Conservation (phyloP, 2,888 invertebrate species). For the Therioaphis trifolii region DNA sequence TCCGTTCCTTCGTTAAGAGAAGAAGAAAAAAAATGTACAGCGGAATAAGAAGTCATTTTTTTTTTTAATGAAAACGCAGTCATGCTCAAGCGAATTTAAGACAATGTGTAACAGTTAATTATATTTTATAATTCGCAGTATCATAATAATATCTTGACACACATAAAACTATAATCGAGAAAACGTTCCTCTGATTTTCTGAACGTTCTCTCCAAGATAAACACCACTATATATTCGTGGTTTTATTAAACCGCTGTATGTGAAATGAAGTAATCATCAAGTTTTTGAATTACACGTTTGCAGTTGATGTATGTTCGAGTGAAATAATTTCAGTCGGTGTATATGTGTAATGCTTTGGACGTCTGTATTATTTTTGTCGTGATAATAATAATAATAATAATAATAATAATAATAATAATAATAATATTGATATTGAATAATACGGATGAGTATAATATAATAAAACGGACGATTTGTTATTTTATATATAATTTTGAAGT, state of each 20-base stretch:
- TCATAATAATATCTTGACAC: background rate
- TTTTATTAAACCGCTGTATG: background rate
- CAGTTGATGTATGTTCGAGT: too few species aligned
- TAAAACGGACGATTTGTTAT: too few species aligned
- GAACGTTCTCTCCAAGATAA: background rate
- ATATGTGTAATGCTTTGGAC: too few species aligned
- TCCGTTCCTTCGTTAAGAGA: background rate
- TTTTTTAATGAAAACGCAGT: background rate
- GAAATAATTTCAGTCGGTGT: too few species aligned
- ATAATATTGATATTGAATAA: too few species aligned
- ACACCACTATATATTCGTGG: background rate
- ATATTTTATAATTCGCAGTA: background rate
- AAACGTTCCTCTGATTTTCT: background rate
- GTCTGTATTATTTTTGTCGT: too few species aligned
- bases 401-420: too few species aligned
- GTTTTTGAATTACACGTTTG: background rate
- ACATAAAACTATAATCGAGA: background rate
- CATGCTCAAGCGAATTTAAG: background rate
- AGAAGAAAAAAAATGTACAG: background rate
- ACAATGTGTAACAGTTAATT: constrained; percentile 21
- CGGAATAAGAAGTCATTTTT: background rate
- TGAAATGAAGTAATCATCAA: background rate
- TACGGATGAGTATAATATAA: too few species aligned
- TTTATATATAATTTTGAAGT: too few species aligned
- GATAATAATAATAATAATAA: too few species aligned